Evolutionary conservation across 2,888 invertebrate species (phyloP).

Genomic region (Stictocephala bisonia): DNA sequence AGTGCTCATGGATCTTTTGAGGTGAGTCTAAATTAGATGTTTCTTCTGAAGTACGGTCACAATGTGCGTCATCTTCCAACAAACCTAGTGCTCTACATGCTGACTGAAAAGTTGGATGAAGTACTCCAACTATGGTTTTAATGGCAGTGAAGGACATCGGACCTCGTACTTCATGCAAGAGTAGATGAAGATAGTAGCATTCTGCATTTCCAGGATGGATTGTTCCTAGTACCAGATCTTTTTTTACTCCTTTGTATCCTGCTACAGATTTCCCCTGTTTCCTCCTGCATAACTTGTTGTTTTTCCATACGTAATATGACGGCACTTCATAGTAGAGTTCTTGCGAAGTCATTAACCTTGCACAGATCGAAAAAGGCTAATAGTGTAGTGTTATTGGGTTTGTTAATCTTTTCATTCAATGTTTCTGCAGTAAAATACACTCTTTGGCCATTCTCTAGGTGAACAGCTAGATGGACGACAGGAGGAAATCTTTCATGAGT

Average conservation of each 20-base stretch:
- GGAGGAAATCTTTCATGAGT: conserved; percentile 33
- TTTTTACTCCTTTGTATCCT: conserved; percentile 51
- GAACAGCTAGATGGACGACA: conserved; percentile 16
- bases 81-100: too few species aligned
- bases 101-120: conserved; percentile 59
- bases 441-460: conserved; percentile 32
- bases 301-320: conserved; percentile 52
- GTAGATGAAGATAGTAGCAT: conserved; percentile 57
- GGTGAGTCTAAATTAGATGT: too few species aligned
- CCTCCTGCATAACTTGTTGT: conserved; percentile 2
- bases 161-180: conserved; percentile 56
- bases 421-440: too few species aligned
- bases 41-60: too few species aligned
- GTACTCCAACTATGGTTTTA: conserved; percentile 60
- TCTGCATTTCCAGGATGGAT: conserved; percentile 56
- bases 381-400: conserved; percentile 25
- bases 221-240: conserved; percentile 55
- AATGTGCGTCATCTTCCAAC: too few species aligned
- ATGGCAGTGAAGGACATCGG: conserved; percentile 59
- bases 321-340: conserved; percentile 54
- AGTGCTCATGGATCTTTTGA: too few species aligned
- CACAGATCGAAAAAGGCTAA: conserved; percentile 20
- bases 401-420: not conserved
- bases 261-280: conserved; percentile 16
- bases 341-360: conserved; percentile 39